Base-by-base conservation (phyloP, 2,113 vertebrate genomes). In the Brachionichthys hirsutus region DNA sequence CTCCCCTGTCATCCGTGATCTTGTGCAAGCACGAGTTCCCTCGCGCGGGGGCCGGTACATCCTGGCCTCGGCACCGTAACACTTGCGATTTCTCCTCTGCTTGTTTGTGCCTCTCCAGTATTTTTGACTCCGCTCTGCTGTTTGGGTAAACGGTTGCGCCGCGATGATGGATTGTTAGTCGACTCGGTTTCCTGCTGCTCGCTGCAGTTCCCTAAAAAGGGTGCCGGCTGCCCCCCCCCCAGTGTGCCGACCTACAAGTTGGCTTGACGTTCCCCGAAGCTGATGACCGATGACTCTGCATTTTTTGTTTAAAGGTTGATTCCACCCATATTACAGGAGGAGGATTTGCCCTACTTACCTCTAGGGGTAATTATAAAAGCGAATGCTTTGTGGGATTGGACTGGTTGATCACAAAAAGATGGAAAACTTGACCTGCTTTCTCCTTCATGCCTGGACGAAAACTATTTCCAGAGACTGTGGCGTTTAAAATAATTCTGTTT, bases 1-100 rank as follows among this genome's bases (percentile, higher is more conserved):
- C 77, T 54, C 34, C 54, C 74, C 73, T 83, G 73, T 83, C 80
- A 77, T 67, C 61, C 51, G 22, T 82, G 76, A 85, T 86, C 82
- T 76, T 49, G 69, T 70, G 61, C 77, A 67, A 71, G 69, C 82
- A 81, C 65, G 77, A 84, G 54, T 70, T 63, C 65, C 62, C 44
- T 64, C 51, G 67, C 55, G 68, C n/a, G n/a, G n/a, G n/a, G n/a
- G n/a, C n/a, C n/a, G n/a, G 56, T 55, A 14, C 79, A 54, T 34
- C 58, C 67, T 20, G 57, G 55, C 63, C 58, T 62, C 17, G 41
- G 24, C 73, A 34, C 45, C 16, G 12, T 48, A 72, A 55, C 18
- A 52, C 49, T 17, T 13, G 35, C 70, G 57, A 78, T 69, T 85
- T 81, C 73, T 61, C 40, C 24, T 54, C 52, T 78, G 54, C 67